Base-by-base conservation (phyloP, 2,888 invertebrate species). In the Brassicogethes aeneus region DNA sequence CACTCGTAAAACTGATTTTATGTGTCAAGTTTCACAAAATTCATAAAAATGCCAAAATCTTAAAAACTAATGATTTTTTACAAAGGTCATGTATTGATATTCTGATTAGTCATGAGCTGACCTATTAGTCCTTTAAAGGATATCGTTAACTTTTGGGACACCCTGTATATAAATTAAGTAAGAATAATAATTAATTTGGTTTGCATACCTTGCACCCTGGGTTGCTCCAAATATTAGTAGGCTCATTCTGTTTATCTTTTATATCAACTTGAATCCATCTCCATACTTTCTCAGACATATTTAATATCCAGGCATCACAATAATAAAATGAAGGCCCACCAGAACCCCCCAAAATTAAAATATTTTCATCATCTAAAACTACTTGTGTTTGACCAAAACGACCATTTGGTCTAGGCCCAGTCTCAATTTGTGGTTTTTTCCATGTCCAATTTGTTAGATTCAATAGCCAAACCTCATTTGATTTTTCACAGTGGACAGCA, bases 351-450 rank as follows among this genome's bases (percentile, higher is more conserved):
- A 91, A 71, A 16, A 92, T 74, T 57, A 95, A 73, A 46, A 91
- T 68, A 68, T 90, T 82, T 34, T 82, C 72, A 39, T 81, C 79
- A 64, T 89, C 85, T 43, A 95, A 63, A 38, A 76, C 73, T 41
- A 92, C 82, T 62, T 95, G 88, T n/a, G 92, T 90, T 60, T 95
- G 95, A 3, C 93, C 93, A 70, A 94, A 94, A 48, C 96, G 54
- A 35, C 62, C 63, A 17, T 52, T 46, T 2, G 62, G 62, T 41
- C 54, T 60, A 14, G 50, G 51, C 15, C 53, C 57, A 10, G 32
- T 55, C 45, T 57, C 49, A 36, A 85, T 83, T 34, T 75, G 71
- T 55, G 85, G 86, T 59, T 83, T 82, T 52, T 75, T 77, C 95
- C 95, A 95, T 36, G 67, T 73, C 54, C 80, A 77, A 35, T 78